Evolutionary conservation across 1,140 invertebrate genomes (phyloP).

Genomic region (Drosophila prosaltans): DNA sequence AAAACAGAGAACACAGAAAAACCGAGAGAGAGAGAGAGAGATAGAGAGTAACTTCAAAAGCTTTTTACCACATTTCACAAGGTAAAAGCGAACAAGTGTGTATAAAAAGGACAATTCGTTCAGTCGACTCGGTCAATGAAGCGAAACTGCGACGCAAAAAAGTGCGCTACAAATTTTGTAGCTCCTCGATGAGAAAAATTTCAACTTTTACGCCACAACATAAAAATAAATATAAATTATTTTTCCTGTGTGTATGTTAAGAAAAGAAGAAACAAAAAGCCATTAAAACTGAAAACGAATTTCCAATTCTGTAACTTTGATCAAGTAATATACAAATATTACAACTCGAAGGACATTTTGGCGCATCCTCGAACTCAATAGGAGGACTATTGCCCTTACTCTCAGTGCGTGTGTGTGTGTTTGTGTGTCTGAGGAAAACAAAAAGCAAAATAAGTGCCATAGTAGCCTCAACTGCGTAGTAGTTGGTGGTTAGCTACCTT

Average conservation of each 20-base stretch:
- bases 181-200: slow-evolving; percentile 9
- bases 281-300: background rate
- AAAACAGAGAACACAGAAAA: background rate
- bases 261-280: background rate
- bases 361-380: slow-evolving; percentile 34
- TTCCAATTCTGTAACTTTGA: background rate
- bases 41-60: no score
- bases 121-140: slow-evolving; percentile 75
- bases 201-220: slow-evolving; percentile 28
- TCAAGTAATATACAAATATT: background rate
- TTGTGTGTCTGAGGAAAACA: slow-evolving; percentile 31
- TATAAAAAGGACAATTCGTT: slow-evolving; percentile 80
- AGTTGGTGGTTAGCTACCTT: slow-evolving; percentile 28
- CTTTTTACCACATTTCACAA: slow-evolving; percentile 19
- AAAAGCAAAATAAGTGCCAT: slow-evolving; percentile 40
- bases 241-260: background rate
- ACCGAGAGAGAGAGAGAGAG: background rate
- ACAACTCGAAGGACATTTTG: slow-evolving; percentile 29
- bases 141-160: slow-evolving; percentile 66
- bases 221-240: background rate
- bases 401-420: slow-evolving; percentile 29
- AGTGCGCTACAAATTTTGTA: slow-evolving; percentile 39
- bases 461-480: slow-evolving; percentile 61
- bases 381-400: slow-evolving; percentile 38
- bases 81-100: slow-evolving; percentile 82